Evolutionary conservation across 2,888 invertebrate species (phyloP), one percentile per base, ranked within the genome.

Genomic region (Hypolimnas misippus): DNA sequence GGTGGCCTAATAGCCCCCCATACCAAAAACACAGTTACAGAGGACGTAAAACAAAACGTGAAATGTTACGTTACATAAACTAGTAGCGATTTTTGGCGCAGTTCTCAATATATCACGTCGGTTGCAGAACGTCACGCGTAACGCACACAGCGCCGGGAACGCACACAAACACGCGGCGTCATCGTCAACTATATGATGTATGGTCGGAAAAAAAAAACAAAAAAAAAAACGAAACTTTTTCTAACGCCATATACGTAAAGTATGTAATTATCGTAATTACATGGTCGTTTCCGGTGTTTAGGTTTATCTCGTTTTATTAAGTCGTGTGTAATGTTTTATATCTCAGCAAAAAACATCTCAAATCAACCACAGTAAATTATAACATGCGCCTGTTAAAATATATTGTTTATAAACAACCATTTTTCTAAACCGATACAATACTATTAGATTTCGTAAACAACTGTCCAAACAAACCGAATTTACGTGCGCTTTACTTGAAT

Each of bases 41-140:
- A 25, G 25, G 63, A 68, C 63, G 66, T 57, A 65, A 70, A 74
- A 73, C 71, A 72, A 71, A 74, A 72, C 71, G 72, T 66, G 69
- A 68, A 72, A 74, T 66, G 73, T 69, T 68, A 67, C 70, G 73
- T 75, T 75, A 74, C 73, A 74, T 75, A 75, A 76, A 74, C 73
- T 74, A 73, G 71, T 83, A 81, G 86, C 82, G 83, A 89, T 87
- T 89, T 89, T 89, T 89, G 86, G 83, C 81, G 78, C 82, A 77
- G 81, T 85, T 85, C 86, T 87, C 89, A 86, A 90, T 90, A 91
- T 88, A 89, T 89, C 90, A 90, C 86, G 89, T 83, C 86, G 83
- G 78, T 78, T 77, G 87, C 89, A 87, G 83, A 79, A 79, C 83
- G 84, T 84, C 84, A 84, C 79, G 80, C 78, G 76, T 69, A 70